Conservation (phyloP, 2,797 vertebrate genomes). For the Choloepus didactylus region DNA sequence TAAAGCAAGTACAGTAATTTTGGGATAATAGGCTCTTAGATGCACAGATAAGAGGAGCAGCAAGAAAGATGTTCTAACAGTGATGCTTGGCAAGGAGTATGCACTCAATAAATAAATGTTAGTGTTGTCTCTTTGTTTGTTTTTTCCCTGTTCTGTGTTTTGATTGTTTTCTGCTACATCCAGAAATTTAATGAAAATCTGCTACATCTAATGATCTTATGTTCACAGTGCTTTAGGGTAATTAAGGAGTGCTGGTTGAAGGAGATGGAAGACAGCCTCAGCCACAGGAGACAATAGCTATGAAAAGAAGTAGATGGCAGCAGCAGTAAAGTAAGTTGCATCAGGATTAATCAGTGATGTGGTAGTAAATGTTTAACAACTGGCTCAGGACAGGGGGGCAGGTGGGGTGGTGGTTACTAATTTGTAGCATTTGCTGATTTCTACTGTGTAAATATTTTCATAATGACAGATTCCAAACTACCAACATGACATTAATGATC, state of each 20-base stretch:
- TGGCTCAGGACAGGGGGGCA: not conserved
- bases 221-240: not conserved
- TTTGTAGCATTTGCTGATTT: not conserved
- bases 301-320: not conserved
- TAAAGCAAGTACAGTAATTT: not conserved
- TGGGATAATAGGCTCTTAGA: not conserved
- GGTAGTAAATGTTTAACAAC: not conserved
- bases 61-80: not conserved
- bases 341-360: not conserved
- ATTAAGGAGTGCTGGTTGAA: not conserved
- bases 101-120: not conserved
- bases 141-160: not conserved
- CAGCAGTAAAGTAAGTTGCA: not conserved
- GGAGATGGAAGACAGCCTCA: not conserved
- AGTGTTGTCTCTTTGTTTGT: not conserved
- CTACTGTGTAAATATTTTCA: not conserved
- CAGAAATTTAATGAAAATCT: not conserved
- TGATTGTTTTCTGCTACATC: not conserved
- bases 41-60: not conserved
- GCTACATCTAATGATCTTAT: not conserved
- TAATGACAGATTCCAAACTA: not conserved
- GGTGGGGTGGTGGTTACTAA: too few species aligned
- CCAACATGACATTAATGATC: not conserved
- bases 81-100: not conserved
- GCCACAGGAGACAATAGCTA: not conserved